These are phyloP conservation scores for Acropternis orthonyx DNA, from an alignment of 2,797 vertebrate species.

Conservation along the genomic window DNA sequence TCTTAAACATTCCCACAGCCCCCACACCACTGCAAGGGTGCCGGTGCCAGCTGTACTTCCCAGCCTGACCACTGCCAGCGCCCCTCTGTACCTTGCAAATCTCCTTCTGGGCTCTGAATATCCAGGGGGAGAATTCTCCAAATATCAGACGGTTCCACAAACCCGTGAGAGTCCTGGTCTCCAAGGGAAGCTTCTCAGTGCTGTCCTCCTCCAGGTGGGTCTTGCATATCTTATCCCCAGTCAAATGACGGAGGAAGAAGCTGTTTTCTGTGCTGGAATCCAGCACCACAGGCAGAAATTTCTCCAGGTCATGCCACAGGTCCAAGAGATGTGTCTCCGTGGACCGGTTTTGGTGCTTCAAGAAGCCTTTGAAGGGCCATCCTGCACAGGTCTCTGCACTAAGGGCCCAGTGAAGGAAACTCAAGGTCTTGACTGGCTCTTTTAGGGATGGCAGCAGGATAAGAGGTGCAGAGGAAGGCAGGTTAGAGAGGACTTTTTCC, in stretches of 20 bases:
- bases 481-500: background rate
- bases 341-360: slow-evolving; percentile 11
- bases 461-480: slow-evolving; percentile 9
- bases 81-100: slow-evolving; percentile 72
- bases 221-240: slow-evolving; percentile 66
- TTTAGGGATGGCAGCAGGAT: slow-evolving; percentile 11
- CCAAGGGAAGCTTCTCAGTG: slow-evolving; percentile 50
- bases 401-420: slow-evolving; percentile 73
- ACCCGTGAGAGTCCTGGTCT: slow-evolving; percentile 40
- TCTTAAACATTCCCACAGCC: background rate
- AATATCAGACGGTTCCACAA: slow-evolving; percentile 58
- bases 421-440: background rate
- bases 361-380: slow-evolving; percentile 63
- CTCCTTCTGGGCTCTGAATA: slow-evolving; percentile 72
- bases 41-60: background rate
- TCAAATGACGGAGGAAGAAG: slow-evolving; percentile 58
- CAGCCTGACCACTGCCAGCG: background rate
- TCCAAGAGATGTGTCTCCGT: slow-evolving; percentile 62
- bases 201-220: slow-evolving; percentile 61
- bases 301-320: slow-evolving; percentile 76
- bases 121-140: slow-evolving; percentile 73
- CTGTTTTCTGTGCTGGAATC: slow-evolving; percentile 45
- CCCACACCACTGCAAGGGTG: background rate
- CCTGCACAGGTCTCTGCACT: slow-evolving; percentile 66
- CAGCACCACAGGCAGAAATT: slow-evolving; percentile 56